A percentile compares a stretch with the other conserved stretches of the same genome.
Evolutionary conservation across 1,140 invertebrate species (phyloP).

Genomic region (Dufourea novaeangliae): DNA sequence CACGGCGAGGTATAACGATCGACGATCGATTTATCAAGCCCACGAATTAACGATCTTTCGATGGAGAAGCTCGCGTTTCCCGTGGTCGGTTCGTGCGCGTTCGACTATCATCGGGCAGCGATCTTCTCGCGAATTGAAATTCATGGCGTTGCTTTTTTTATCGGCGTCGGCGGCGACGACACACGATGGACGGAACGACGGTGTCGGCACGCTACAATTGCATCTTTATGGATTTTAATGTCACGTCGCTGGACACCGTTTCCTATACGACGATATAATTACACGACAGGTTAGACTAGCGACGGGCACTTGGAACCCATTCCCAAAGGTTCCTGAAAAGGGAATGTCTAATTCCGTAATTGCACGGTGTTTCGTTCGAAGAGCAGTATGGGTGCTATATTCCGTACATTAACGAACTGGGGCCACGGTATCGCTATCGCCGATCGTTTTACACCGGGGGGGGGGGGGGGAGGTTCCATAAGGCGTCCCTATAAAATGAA

Average conservation of each 20-base stretch:
- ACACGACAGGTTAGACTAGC: too few species aligned
- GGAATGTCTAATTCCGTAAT: not conserved
- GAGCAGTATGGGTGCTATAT: not conserved
- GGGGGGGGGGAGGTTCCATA: conserved; percentile 14
- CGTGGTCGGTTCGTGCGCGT: not conserved
- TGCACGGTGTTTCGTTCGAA: not conserved
- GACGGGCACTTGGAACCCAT: too few species aligned
- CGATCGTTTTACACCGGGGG: conserved; percentile 52
- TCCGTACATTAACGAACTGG: conserved; percentile 61
- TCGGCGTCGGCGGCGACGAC: too few species aligned
- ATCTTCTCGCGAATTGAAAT: conserved; percentile 14
- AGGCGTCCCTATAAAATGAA: conserved; percentile 60
- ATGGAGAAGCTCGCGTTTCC: not conserved
- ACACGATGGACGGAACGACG: not conserved
- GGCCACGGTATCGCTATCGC: conserved; percentile 49
- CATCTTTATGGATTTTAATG: conserved; percentile 13
- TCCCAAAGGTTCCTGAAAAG: not conserved
- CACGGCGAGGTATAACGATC: too few species aligned
- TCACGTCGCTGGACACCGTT: not conserved
- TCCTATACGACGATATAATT: too few species aligned
- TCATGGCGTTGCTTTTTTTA: conserved; percentile 1
- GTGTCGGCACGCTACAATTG: not conserved
- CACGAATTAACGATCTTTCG: not conserved
- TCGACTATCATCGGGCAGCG: not conserved
- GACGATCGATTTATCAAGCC: too few species aligned